These are phyloP conservation scores for Pygocentrus nattereri DNA, from an alignment of 2,797 vertebrate species.

Conservation along the genomic window DNA sequence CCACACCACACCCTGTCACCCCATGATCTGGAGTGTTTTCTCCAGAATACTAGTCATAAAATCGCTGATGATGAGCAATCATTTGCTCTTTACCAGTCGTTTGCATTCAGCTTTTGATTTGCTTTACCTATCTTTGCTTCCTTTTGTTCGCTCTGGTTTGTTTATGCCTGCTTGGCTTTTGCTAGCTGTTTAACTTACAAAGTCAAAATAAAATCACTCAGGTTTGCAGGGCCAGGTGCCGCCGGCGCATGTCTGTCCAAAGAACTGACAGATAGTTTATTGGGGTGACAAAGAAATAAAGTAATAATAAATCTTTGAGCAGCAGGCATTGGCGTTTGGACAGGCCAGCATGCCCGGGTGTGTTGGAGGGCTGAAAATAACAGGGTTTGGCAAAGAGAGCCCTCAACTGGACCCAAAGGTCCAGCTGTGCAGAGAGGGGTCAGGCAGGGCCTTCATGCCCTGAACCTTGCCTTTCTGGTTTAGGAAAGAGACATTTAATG, in stretches of 20 bases:
- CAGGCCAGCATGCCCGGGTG: slow-evolving; percentile 71
- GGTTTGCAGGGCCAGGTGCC: slow-evolving; percentile 37
- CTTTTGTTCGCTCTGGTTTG: not conserved
- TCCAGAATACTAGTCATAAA: too few species aligned
- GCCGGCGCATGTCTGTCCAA: slow-evolving; percentile 27
- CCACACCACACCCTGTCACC: not conserved
- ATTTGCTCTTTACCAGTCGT: not conserved
- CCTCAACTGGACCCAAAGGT: slow-evolving; percentile 57
- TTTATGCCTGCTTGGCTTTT: slow-evolving; percentile 38
- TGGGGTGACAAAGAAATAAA: slow-evolving; percentile 54
- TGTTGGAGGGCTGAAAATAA: slow-evolving; percentile 73
- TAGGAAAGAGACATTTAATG: slow-evolving; percentile 1
- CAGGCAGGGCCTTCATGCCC: slow-evolving; percentile 29
- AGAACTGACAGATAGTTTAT: slow-evolving; percentile 54
- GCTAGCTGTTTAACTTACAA: slow-evolving; percentile 34
- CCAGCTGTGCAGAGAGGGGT: slow-evolving; percentile 61
- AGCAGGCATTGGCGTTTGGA: slow-evolving; percentile 45
- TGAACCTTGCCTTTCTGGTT: slow-evolving; percentile 35
- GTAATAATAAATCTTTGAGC: slow-evolving; percentile 54
- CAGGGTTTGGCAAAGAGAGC: slow-evolving; percentile 70
- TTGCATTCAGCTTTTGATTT: slow-evolving; percentile 7
- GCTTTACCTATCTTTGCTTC: not conserved
- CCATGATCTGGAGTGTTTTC: not conserved
- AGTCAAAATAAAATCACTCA: slow-evolving; percentile 46
- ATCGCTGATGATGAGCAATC: not conserved